Percentiles rank a stretch among this genome's conserved stretches.
Conservation (phyloP, 2,888 invertebrate species). For the Diaperis boleti region DNA sequence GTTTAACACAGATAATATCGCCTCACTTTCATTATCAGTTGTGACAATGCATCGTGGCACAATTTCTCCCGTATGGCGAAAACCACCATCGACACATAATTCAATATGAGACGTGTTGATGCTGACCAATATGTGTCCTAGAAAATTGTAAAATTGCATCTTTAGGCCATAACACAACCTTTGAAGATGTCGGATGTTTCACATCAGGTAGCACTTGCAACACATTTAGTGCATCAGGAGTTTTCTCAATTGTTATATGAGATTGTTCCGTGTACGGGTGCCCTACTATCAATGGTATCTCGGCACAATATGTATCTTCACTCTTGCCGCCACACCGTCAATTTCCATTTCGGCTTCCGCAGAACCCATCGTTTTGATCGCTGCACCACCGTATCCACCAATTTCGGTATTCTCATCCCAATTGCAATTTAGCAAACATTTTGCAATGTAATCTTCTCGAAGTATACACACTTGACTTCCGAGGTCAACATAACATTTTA, state of each 20-base stretch:
- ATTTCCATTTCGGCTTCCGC: not conserved
- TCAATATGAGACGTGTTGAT: not conserved
- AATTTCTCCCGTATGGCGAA: not conserved
- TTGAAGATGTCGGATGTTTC: no score
- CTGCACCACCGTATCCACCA: not conserved
- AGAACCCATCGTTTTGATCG: not conserved
- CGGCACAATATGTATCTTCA: not conserved
- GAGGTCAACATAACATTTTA: not conserved
- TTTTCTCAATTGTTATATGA: not conserved
- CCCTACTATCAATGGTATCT: not conserved
- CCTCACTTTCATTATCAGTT: constrained; percentile 22
- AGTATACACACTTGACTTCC: not conserved
- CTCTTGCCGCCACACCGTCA: not conserved
- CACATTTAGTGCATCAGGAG: not conserved
- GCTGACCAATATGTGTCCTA: constrained; percentile 2
- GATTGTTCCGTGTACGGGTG: constrained; percentile 20
- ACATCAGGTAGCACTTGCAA: not conserved
- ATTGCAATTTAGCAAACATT: not conserved
- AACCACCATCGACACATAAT: constrained; percentile 13
- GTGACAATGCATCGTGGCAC: constrained; percentile 4
- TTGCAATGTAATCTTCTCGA: not conserved
- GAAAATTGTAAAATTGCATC: constrained; percentile 18
- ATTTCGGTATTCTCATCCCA: not conserved
- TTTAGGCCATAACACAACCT: not conserved
- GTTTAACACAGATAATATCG: constrained; percentile 35